Base-by-base conservation (phyloP, 1,140 invertebrate genomes). In the Brachionus asplanchnoidis region DNA sequence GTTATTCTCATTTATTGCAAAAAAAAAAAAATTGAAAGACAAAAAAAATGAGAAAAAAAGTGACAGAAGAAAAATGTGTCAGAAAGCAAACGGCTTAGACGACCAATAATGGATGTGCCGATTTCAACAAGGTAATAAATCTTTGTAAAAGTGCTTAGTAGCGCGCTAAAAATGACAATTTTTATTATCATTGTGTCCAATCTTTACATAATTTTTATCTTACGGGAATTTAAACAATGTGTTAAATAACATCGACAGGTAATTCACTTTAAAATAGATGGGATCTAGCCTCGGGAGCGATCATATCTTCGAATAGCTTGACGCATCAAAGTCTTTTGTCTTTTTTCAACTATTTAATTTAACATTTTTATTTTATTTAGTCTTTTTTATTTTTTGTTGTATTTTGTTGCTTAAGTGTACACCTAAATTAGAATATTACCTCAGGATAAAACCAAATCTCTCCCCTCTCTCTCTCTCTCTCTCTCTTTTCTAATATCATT, bases 191-290 rank as follows among this genome's bases (percentile, higher is more conserved):
- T 73, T 42, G 6, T 42, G 17, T 42, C 28, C 40, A 73, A 68
- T 68, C 66, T 68, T 68, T 68, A 68, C 66, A 68, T 68, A 68
- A 68, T 68, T n/a, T 65, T 42, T 73, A 73, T 73, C 68, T 73
- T 73, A 73, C 68, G 68, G 68, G 68, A 73, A 73, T 73, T 73
- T 73, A 14, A 42, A 73, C n/a, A 73, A 40, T 42, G 17, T 20
- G 17, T 73, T 42, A 40, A 42, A 73, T 42, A 73, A 17, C 32
- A 40, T 20, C 17, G 36, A 73, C 32, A 73, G 36, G 68, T 73
- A 73, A 73, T 73, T 73, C 68, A 73, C 68, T 73, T 40, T 73
- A 32, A 68, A 32, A 68, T 42, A 73, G 68, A 73, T 73, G 14
- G 17, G 40, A 42, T 42, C 40, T 73, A 9, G 68, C 68, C 68